phyloP scores from a whole-genome alignment of 2,888 invertebrate genomes.

The Clitarchus hookeri region DNA sequence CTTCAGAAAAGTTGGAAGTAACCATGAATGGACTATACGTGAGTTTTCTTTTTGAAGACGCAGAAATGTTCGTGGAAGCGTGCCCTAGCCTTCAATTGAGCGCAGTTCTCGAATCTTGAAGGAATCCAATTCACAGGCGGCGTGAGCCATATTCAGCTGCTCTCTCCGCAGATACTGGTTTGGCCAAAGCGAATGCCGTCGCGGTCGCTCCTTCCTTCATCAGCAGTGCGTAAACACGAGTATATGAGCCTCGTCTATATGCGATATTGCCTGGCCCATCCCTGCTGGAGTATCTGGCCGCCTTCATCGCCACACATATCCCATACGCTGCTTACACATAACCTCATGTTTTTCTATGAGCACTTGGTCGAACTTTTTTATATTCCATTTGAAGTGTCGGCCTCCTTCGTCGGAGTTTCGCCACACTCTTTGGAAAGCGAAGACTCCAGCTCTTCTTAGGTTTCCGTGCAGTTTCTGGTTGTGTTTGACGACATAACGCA shows the following conservation, averaged over 20 bases:
- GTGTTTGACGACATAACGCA: no score
- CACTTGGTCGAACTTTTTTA: not conserved
- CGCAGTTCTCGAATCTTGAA: no score
- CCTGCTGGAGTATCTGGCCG: not conserved
- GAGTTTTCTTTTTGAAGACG: no score
- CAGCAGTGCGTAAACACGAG: not conserved
- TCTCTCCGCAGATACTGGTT: not conserved
- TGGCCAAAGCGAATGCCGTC: not conserved
- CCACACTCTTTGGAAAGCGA: not conserved
- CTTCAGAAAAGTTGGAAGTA: no score
- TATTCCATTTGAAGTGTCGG: not conserved
- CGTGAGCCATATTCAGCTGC: not conserved
- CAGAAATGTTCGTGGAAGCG: no score
- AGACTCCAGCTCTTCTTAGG: no score
- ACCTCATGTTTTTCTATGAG: slow-evolving; percentile 10
- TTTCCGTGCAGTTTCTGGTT: no score
- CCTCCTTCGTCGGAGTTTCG: not conserved
- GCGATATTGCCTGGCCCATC: no score
- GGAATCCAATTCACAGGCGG: not conserved
- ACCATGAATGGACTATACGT: no score
- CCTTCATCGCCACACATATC: not conserved
- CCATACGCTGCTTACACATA: not conserved
- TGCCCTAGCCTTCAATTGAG: no score
- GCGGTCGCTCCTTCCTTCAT: not conserved
- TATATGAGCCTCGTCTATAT: no score